Conservation (phyloP, 1,140 invertebrate genomes). For the Oncopodura yosiiana region DNA sequence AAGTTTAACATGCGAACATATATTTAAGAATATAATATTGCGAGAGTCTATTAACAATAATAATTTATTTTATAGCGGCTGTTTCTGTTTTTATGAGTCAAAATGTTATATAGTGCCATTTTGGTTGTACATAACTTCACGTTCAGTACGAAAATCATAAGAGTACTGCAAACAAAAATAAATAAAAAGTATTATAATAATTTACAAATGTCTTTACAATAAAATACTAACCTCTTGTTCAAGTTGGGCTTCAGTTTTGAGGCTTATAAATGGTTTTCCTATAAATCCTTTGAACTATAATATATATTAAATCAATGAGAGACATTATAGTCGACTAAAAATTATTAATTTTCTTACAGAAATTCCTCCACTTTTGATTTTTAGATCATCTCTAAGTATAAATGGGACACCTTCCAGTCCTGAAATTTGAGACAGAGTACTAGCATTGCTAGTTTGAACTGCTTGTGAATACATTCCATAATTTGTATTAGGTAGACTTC, state of each 20-base stretch:
- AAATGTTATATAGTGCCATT: too few relatives aligned
- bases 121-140: slow-evolving; percentile 14
- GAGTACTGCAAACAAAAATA: slow-evolving; percentile 20
- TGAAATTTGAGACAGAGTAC: slow-evolving; percentile 15
- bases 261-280: not conserved
- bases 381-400: slow-evolving; percentile 24
- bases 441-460: slow-evolving; percentile 1
- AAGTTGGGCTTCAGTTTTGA: slow-evolving; percentile 25
- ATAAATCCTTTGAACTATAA: not conserved
- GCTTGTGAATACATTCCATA: not conserved
- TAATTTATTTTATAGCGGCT: too few relatives aligned
- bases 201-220: not conserved
- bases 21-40: too few relatives aligned
- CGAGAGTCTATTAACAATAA: too few relatives aligned
- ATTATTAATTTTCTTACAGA: not conserved
- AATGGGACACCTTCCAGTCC: slow-evolving; percentile 31
- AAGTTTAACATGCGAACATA: too few relatives aligned
- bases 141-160: slow-evolving; percentile 31
- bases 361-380: not conserved
- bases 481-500: not conserved
- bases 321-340: not conserved
- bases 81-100: too few relatives aligned
- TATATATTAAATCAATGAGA: not conserved
- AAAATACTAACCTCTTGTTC: slow-evolving; percentile 20
- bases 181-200: not conserved